These are phyloP conservation scores for Harlomillsia oculata DNA, from an alignment of 1,140 invertebrate genomes.

Conservation along the genomic window DNA sequence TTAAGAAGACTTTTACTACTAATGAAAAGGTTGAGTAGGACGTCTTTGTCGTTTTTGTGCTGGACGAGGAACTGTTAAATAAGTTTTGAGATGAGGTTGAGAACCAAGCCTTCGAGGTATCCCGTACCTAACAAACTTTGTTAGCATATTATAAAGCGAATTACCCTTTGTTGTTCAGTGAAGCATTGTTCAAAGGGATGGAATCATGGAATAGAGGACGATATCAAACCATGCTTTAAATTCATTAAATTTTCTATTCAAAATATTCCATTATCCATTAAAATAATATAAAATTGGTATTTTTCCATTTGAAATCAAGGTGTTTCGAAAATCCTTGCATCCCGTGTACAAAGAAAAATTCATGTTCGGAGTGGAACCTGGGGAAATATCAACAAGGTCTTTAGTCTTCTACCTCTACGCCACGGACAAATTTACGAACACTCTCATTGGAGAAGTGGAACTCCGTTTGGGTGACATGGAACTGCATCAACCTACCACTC, in stretches of 20 bases:
- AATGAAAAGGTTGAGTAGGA: too few relatives aligned
- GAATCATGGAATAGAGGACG: too few relatives aligned
- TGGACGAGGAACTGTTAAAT: too few relatives aligned
- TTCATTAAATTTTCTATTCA: neutral
- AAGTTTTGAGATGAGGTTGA: too few relatives aligned
- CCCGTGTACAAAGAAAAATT: slow-evolving; percentile 66
- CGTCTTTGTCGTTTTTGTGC: too few relatives aligned
- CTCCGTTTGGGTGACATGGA: slow-evolving; percentile 52
- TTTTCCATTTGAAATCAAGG: slow-evolving; percentile 40
- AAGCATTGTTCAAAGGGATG: too few relatives aligned
- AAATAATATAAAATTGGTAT: neutral
- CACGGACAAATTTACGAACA: slow-evolving; percentile 52
- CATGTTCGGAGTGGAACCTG: slow-evolving; percentile 54
- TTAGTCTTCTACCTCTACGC: slow-evolving; percentile 54
- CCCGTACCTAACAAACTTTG: too few relatives aligned
- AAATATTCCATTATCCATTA: slow-evolving; percentile 20
- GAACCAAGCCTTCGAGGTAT: too few relatives aligned
- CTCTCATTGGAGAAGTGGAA: slow-evolving; percentile 55
- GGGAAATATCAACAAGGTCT: slow-evolving; percentile 45
- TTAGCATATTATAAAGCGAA: too few relatives aligned
- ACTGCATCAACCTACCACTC: slow-evolving; percentile 48
- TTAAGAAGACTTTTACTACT: too few relatives aligned
- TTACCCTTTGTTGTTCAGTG: too few relatives aligned
- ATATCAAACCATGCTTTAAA: neutral
- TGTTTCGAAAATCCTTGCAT: slow-evolving; percentile 53